Base-by-base conservation (phyloP, 2,888 invertebrate species). In the Clostera curtula region DNA sequence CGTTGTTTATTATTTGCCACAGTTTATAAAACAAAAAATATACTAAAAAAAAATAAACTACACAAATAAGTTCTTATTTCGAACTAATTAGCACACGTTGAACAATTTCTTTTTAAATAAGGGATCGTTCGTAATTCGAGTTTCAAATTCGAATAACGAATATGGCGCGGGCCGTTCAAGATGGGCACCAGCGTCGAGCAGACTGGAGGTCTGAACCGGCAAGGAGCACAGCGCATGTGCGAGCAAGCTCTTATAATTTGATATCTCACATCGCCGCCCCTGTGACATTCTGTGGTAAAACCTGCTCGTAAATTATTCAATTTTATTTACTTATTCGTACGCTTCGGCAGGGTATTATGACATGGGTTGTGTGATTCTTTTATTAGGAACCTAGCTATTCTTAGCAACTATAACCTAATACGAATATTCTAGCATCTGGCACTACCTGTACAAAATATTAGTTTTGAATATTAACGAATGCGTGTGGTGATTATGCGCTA, bases 251-350 rank as follows among this genome's bases (percentile, higher is more conserved):
- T 73, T 71, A 76, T 75, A 77, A 76, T 75, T 73, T 77, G 74
- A 76, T 79, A 79, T 77, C 71, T 69, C 73, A 68, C 73, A 72
- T 75, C 73, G 70, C 70, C 71, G 68, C 71, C 66, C 68, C 66
- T 68, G 69, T 74, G 74, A 76, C 77, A 73, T 70, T 71, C 65
- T 67, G 70, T 71, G 71, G 73, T 66, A 70, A 72, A 75, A 68
- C 67, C 65, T 68, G 70, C 68, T 71, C 67, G 63, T 73, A 69
- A 71, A 76, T 77, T 73, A 76, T 77, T 75, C 71, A 72, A 72
- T 74, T 74, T 73, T 71, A 71, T 71, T 72, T 70, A 67, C 65
- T 71, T 71, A 70, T 62, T 58, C 64, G 54, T 58, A 52, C 58
- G 62, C 51, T 56, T 52, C 55, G 50, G 57, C 53, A 41, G 46